Percentiles rank a stretch among this genome's conserved stretches.
phyloP scores from a whole-genome alignment of 2,113 vertebrate species.

The Datnioides undecimradiatus region DNA sequence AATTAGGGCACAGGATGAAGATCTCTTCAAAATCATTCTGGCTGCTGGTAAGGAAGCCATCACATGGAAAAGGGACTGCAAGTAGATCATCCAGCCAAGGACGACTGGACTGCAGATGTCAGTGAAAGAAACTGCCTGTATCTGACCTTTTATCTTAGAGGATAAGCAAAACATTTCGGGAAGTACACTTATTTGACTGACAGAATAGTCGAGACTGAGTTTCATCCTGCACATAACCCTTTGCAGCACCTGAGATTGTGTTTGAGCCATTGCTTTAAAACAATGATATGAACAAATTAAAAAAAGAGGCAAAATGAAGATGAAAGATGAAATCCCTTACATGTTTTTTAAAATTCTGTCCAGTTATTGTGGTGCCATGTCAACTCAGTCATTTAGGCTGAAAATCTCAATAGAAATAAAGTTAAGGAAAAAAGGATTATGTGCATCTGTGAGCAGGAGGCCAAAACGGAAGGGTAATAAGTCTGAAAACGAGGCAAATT shows the following conservation, averaged over 20 bases:
- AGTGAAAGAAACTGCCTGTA: background rate
- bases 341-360: background rate
- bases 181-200: background rate
- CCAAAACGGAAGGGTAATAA: constrained; percentile 39
- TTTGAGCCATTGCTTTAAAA: too few species aligned
- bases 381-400: background rate
- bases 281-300: too few species aligned
- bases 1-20: background rate
- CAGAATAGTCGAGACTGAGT: too few species aligned
- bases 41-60: background rate
- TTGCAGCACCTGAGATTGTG: too few species aligned
- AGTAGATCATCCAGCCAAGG: background rate
- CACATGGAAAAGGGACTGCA: background rate
- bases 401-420: background rate
- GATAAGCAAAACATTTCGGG: background rate
- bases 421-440: background rate
- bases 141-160: background rate
- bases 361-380: background rate
- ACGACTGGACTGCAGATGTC: background rate
- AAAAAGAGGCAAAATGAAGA: too few species aligned
- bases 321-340: background rate
- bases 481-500: constrained; percentile 31
- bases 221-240: too few species aligned
- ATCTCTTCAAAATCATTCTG: background rate
- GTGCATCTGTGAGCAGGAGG: constrained; percentile 1